phyloP scores from a whole-genome alignment of 1,140 invertebrate genomes.

The Bursaphelenchus mucronatus region DNA sequence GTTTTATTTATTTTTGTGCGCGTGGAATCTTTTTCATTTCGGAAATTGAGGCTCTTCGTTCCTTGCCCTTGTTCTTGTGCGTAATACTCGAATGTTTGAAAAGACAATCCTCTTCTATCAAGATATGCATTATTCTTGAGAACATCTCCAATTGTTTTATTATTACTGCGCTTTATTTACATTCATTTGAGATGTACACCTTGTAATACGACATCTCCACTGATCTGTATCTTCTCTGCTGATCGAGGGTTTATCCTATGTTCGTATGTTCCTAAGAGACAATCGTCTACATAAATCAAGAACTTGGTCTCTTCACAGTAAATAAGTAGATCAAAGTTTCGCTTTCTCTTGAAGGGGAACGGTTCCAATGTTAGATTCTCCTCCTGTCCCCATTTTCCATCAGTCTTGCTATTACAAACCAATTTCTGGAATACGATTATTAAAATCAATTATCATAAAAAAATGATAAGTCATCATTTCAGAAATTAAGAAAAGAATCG shows the following conservation, averaged over 20 bases:
- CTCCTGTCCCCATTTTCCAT: constrained; percentile 43
- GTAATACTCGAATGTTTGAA: no score
- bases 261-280: constrained; percentile 48
- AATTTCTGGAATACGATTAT: constrained; percentile 44
- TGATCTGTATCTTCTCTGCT: constrained; percentile 52
- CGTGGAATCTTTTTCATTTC: no score
- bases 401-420: constrained; percentile 39
- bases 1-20: no score
- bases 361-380: constrained; percentile 14
- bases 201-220: constrained; percentile 57
- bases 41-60: neutral
- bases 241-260: constrained; percentile 44
- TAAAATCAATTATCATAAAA: neutral
- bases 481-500: constrained; percentile 11
- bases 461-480: constrained; percentile 15
- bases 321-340: constrained; percentile 53
- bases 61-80: neutral
- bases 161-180: neutral
- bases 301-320: constrained; percentile 55
- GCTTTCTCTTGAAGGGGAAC: constrained; percentile 47
- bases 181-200: constrained; percentile 46
- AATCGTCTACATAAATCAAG: constrained; percentile 58
- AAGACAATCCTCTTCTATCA: no score
- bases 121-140: no score
- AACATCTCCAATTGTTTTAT: no score